phyloP scores from a whole-genome alignment of 2,888 invertebrate species.

The Nomada fabriciana region DNA sequence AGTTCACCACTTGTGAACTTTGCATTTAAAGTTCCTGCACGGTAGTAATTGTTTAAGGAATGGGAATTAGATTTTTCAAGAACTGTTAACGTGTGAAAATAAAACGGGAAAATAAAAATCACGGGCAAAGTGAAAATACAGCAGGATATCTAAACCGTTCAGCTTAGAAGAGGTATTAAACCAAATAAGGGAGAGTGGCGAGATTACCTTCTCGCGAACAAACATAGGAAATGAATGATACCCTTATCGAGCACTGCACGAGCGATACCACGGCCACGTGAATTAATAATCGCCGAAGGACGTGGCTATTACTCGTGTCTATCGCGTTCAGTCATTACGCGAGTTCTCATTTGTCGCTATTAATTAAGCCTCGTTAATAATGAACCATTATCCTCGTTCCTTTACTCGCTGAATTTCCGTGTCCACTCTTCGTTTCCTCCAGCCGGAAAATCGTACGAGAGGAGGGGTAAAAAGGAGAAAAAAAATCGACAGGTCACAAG shows the following conservation, averaged over 20 bases:
- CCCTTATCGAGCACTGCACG: not conserved
- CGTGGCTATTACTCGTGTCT: constrained; percentile 61
- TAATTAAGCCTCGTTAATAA: constrained; percentile 48
- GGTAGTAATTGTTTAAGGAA: no score
- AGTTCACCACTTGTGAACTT: no score
- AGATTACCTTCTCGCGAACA: not conserved
- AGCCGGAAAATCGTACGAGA: constrained; percentile 15
- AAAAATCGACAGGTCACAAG: constrained; percentile 37
- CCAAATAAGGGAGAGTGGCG: no score
- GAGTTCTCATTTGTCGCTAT: constrained; percentile 47
- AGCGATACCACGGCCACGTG: constrained; percentile 23
- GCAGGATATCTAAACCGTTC: no score
- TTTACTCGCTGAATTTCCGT: constrained; percentile 4
- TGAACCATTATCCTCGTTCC: constrained; percentile 49
- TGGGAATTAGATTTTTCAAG: no score
- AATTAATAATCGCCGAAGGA: constrained; percentile 60
- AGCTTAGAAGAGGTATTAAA: no score
- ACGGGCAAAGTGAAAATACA: no score
- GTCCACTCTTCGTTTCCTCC: not conserved
- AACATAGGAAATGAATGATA: not conserved
- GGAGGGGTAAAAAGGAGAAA: not conserved
- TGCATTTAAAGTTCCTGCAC: no score
- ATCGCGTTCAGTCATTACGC: constrained; percentile 54
- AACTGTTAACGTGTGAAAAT: no score
- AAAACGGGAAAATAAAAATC: no score